Conservation (phyloP, 2,113 vertebrate species). For the Cnemophilus loriae region DNA sequence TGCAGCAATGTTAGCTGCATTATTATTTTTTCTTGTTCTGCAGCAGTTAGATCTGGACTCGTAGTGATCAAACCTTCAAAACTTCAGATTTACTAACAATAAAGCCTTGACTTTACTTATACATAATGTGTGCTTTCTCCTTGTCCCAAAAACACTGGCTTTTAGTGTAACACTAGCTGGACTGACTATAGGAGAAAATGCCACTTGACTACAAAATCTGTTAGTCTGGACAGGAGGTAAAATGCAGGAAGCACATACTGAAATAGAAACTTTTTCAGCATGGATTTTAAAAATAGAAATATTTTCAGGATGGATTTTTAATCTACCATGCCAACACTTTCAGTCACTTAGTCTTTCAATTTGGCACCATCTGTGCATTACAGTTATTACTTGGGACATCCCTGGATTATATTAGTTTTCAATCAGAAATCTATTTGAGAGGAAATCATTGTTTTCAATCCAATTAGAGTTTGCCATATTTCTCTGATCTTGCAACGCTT, state of each 20-base stretch:
- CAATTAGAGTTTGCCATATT: background rate
- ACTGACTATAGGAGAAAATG: background rate
- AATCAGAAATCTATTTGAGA: constrained; percentile 11
- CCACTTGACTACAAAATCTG: background rate
- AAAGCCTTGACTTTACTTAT: background rate
- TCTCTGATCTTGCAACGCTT: constrained; percentile 4
- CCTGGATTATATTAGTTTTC: constrained; percentile 14
- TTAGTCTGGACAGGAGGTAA: background rate
- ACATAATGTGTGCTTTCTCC: background rate
- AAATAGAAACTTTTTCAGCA: background rate
- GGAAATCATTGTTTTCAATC: constrained; percentile 3
- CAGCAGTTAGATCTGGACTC: background rate
- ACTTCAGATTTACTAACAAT: background rate
- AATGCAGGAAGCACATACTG: background rate
- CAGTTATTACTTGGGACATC: constrained; percentile 14
- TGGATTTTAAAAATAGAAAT: background rate
- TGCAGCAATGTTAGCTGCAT: background rate
- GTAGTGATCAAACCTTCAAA: background rate
- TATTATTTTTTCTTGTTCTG: background rate
- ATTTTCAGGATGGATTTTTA: constrained; percentile 33
- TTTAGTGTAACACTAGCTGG: background rate
- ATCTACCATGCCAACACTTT: background rate
- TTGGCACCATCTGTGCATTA: constrained; percentile 28
- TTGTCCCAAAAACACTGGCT: background rate
- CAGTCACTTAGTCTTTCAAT: constrained; percentile 34